Conservation (phyloP, 2,888 invertebrate species). For the Cephonodes hylas region DNA sequence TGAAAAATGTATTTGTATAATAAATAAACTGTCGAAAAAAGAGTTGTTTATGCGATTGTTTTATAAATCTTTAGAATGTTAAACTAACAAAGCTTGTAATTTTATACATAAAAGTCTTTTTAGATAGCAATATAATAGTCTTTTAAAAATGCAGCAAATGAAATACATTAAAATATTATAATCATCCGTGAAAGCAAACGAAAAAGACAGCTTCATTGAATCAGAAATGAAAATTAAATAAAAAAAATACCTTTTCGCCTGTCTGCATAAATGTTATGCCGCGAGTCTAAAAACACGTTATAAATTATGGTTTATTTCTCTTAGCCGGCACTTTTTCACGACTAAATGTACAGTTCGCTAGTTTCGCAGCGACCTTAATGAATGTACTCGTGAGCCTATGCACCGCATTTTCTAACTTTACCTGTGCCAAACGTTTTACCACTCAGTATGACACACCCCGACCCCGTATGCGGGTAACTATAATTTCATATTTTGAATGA, state of each 20-base stretch:
- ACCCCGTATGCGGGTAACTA: conserved; percentile 28
- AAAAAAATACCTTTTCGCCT: background rate
- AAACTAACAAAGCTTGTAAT: too few relatives aligned
- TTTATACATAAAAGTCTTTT: too few relatives aligned
- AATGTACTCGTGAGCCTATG: conserved; percentile 54
- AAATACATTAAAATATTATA: conserved; percentile 6
- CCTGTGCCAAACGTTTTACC: conserved; percentile 46
- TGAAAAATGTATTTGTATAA: too few relatives aligned
- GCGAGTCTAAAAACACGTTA: background rate
- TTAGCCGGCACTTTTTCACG: conserved; percentile 42
- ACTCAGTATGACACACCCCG: conserved; percentile 37
- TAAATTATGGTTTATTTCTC: conserved; percentile 26
- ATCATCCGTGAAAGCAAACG: background rate
- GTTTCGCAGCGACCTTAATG: conserved; percentile 50
- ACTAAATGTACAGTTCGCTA: conserved; percentile 32
- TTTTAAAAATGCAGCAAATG: too few relatives aligned
- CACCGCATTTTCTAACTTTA: conserved; percentile 37
- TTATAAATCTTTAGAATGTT: too few relatives aligned
- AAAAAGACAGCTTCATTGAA: background rate
- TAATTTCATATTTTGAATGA: conserved; percentile 1
- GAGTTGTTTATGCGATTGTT: too few relatives aligned
- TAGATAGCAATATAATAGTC: too few relatives aligned
- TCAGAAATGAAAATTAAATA: conserved; percentile 6
- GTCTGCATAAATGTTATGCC: background rate
- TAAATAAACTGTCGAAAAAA: too few relatives aligned